Base-by-base conservation (phyloP, 2,888 invertebrate genomes). In the Tetranychus truncatus region DNA sequence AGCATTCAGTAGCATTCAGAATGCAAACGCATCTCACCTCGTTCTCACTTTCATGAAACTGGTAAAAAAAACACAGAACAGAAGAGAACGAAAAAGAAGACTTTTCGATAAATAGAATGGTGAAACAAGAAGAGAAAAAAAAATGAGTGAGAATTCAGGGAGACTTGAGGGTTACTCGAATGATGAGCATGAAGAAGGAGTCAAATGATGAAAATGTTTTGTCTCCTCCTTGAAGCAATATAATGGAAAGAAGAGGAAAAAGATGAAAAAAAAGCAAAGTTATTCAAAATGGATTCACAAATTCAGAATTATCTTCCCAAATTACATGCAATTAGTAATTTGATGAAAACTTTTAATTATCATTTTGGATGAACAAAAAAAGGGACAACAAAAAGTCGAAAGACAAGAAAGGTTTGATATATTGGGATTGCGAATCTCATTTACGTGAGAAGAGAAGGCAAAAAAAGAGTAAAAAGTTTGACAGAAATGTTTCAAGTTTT, bases 291-390 rank as follows among this genome's bases (percentile, higher is more conserved):
- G 55, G 55, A 55, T 55, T 55, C 55, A 9, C 55, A 15, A 55
- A 55, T 55, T 55, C 69, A 24, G 69, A 69, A 69, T 69, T 24
- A 69, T 69, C 20, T 69, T 69, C 34, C 69, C 69, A 69, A 69
- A 69, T 69, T 69, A 69, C 69, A 69, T 69, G 69, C 69, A 24
- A 69, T 24, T 24, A 69, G 69, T 69, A 69, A 69, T 69, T 69
- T 24, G 69, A 69, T 69, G 69, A 69, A 69, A 69, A 69, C 21
- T 69, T 69, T 69, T 69, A 69, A 69, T 69, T 69, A 69, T 24
- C 34, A 24, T 69, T 69, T 15, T 55, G 55, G 9, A 55, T 55
- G 55, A 55, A 55, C 9, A 55, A 55, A 55, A n/a, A 55, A 15
- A 15, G 55, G 15, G 11, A 55, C 55, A 55, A 55, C 9, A 55